Evolutionary conservation across 2,113 vertebrate genomes (phyloP), one percentile per base, ranked within the genome.

Genomic region (Malurus melanocephalus): DNA sequence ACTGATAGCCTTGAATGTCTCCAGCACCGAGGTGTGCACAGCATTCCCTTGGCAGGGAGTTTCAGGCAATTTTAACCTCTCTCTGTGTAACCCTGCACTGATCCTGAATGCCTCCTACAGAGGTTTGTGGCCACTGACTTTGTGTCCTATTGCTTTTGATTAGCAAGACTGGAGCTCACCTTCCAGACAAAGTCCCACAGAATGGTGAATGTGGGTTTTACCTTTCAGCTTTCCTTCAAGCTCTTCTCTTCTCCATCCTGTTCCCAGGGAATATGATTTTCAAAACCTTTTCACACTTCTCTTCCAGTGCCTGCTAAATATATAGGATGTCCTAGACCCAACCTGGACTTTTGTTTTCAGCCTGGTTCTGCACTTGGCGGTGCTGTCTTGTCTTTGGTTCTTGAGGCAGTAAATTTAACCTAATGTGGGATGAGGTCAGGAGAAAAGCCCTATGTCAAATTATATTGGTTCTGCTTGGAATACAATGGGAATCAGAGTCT

Each of bases 11-110:
- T 88, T 88, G 56, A 72, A 52, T 5, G 10, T 86, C 62, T 78
- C 57, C 30, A 48, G 55, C 2, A 2, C 61, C 0, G 1, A 52
- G 0, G 1, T 3, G 2, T 40, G 64, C 68, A 16, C 3, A 3
- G 26, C 28, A 40, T 75, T 89, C 30, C 46, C 66, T 67, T 60
- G 55, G 28, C 35, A 26, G 90, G 66, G 33, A 77, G n/a, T 85
- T 91, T 69, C 52, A 42, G 38, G 24, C 35, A 90, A 15, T 88
- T 90, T 68, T 66, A 82, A 35, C 20, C 28, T 84, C 60, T 69
- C 62, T 72, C 1, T 79, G 46, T 33, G 75, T 57, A 81, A 60
- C 52, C 38, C 67, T 27, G n/a, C 56, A 56, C 33, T 82, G 85
- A 72, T 86, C n/a, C 48, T 45, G 35, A 77, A 73, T 19, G 40